Conservation (phyloP, 2,113 vertebrate species). For the Nyctereutes procyonoides region DNA sequence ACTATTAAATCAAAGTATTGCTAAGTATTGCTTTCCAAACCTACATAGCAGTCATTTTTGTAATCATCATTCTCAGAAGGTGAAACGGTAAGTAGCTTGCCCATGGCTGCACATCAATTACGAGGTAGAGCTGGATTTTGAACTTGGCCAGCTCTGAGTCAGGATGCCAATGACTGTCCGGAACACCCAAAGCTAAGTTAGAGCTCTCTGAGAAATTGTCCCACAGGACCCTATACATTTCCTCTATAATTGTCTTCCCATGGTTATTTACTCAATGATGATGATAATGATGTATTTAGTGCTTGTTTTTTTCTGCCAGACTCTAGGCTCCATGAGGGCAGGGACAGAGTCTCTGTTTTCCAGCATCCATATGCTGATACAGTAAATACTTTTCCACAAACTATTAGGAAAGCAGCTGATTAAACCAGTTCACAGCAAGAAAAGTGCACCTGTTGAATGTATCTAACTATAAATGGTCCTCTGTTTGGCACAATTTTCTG, state of each 20-base stretch:
- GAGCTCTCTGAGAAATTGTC: background rate
- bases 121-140: fast-evolving
- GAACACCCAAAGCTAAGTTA: no score
- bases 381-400: background rate
- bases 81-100: background rate
- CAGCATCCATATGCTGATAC: fast-evolving
- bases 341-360: background rate
- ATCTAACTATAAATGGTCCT: background rate
- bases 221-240: fast-evolving
- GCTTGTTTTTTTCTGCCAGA: background rate
- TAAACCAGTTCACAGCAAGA: background rate
- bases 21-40: background rate
- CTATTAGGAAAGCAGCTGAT: background rate
- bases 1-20: background rate
- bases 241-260: background rate
- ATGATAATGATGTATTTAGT: no score
- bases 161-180: background rate
- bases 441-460: background rate
- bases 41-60: background rate
- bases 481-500: background rate
- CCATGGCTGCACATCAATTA: fast-evolving
- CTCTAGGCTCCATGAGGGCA: background rate
- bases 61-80: background rate
- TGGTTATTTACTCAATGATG: background rate
- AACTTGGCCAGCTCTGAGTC: background rate